phyloP scores from a whole-genome alignment of 2,797 vertebrate genomes.

The Cynopterus sphinx region DNA sequence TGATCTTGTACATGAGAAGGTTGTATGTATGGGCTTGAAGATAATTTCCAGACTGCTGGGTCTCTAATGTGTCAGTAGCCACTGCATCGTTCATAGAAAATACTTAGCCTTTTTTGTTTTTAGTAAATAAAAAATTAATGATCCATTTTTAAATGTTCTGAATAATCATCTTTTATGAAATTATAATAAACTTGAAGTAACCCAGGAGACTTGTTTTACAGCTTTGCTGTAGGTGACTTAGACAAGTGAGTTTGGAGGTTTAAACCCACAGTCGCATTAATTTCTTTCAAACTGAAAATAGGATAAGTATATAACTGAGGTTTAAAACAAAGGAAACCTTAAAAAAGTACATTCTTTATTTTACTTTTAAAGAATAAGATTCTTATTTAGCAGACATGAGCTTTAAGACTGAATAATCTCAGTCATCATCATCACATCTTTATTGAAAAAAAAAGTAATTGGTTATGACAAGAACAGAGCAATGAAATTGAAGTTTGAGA shows the following conservation, averaged over 20 bases:
- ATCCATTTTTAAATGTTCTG: background rate
- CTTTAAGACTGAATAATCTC: background rate
- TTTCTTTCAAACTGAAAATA: background rate
- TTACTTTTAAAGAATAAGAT: background rate
- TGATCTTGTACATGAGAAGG: background rate
- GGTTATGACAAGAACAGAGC: background rate
- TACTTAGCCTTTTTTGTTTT: background rate
- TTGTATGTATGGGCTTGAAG: background rate
- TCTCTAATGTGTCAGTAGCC: background rate
- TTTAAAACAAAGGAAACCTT: background rate
- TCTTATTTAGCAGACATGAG: background rate
- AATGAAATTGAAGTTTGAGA: background rate
- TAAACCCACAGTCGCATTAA: background rate
- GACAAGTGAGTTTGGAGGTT: background rate
- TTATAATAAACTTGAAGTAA: background rate
- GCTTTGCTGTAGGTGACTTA: background rate
- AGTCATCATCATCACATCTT: background rate
- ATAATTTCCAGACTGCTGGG: background rate
- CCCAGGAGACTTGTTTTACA: background rate
- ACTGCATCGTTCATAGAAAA: background rate
- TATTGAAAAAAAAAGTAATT: background rate
- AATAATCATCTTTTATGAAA: background rate
- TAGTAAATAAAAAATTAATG: background rate
- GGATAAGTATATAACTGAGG: background rate
- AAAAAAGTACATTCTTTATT: background rate